These are phyloP conservation scores for Tholera decimalis DNA, from an alignment of 2,888 invertebrate species.

Conservation along the genomic window DNA sequence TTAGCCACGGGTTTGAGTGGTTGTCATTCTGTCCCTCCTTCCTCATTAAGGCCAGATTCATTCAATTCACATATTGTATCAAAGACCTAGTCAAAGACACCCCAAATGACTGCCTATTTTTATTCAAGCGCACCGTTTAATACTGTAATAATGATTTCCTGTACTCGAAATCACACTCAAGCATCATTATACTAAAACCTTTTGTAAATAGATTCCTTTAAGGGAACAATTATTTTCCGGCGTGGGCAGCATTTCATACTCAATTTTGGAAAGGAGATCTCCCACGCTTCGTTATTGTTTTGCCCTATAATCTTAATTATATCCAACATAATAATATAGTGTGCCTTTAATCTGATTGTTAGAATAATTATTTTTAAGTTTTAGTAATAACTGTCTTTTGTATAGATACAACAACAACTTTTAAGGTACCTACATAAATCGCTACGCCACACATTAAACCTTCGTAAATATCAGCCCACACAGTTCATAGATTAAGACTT, in stretches of 20 bases:
- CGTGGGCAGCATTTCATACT: background rate
- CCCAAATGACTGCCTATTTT: background rate
- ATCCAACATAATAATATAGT: background rate
- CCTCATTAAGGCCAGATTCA: no score
- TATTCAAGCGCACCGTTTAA: background rate
- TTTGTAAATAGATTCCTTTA: background rate
- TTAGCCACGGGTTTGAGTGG: no score
- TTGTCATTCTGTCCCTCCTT: no score
- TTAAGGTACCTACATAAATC: constrained; percentile 19
- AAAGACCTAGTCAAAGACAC: background rate
- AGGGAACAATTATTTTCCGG: constrained; percentile 6
- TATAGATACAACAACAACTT: background rate
- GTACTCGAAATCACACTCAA: constrained; percentile 7
- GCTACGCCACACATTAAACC: constrained; percentile 17
- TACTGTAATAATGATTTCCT: constrained; percentile 5
- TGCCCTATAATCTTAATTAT: background rate
- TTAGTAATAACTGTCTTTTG: background rate
- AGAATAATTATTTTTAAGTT: background rate
- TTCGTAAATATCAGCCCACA: constrained; percentile 39
- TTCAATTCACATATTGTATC: background rate
- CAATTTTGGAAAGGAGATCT: background rate
- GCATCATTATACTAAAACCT: background rate
- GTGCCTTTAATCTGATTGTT: background rate
- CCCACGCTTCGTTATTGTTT: constrained; percentile 1
- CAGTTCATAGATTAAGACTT: constrained; percentile 13